Evolutionary conservation across 2,113 vertebrate species (phyloP), one percentile per base, ranked within the genome.

Genomic region (Lichenostomus cassidix): DNA sequence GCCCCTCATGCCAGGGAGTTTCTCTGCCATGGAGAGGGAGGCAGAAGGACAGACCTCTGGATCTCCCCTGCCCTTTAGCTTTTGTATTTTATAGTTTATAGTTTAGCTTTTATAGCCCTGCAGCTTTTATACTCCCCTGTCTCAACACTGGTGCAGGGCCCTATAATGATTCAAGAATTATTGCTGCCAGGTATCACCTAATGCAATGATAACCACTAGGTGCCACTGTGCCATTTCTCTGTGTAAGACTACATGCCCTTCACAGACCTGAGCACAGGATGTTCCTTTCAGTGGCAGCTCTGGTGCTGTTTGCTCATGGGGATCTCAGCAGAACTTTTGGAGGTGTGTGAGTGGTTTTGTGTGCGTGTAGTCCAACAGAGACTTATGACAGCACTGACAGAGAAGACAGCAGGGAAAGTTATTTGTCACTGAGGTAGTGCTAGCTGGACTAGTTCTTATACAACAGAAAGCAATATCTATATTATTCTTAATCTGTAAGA

Each of bases 181-280:
- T 16, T 74, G 15, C 14, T 87, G 39, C 53, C 18, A 6, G 62
- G 8, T 68, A 8, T 58, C 37, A 50, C 50, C 46, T 65, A 63
- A 69, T n/a, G n/a, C 87, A 58, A 1, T 15, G 17, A 33, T 55
- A 86, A n/a, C 92, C 92, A 63, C 88, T 90, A 93, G 96, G 63
- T 94, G 92, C 83, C 92, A 83, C 92, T 92, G 71, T 93, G 76
- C 56, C 37, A 15, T 89, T 90, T 90, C 75, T 67, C 41, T 37
- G 7, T 63, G 10, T 12, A 28, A 52, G 58, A 8, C 27, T 70
- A 5, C 2, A 0, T 1, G 3, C 27, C n/a, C 35, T 85, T 83
- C 1, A 1, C 85, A 73, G 71, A 33, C 20, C 1, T 0, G 5
- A 81, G 73, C 46, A 52, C 35, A n/a, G 11, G 10, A 4, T n/a